Base-by-base conservation (phyloP, 1,140 invertebrate species). In the Galendromus occidentalis region DNA sequence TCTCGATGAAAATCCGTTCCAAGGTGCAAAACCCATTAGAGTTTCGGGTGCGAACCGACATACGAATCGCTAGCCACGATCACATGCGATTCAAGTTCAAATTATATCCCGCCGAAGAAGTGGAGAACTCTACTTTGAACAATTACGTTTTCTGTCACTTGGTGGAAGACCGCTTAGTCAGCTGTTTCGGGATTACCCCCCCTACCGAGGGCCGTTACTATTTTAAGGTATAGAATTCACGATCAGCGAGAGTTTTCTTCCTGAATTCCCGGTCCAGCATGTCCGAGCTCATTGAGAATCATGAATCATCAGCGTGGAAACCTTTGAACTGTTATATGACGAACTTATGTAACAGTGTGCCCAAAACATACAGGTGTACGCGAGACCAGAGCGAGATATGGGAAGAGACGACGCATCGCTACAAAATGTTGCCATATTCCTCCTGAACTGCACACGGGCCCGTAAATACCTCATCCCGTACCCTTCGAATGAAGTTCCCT, bases 131-230 rank as follows among this genome's bases (percentile, higher is more conserved):
- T 17, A 66, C 69, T 14, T 67, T 74, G 12, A 76, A 76, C 66
- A 68, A 72, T 41, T 72, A 73, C 65, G 75, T 75, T 7, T 75
- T 76, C 67, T 76, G 74, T 66, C 72, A 73, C 30, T 63, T 76
- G 47, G 74, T 73, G 66, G 74, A 72, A n/a, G 69, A 72, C 14
- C 69, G 73, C 17, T 64, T 71, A 0, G 66, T 72, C 1, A 73
- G 68, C 6, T 74, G 71, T 9, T 76, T 76, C 67, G 65, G 68
- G 7, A 67, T 76, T n/a, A 45, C 65, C n/a, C 74, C 75, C 0
- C 73, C 74, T 1, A 45, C 69, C 18, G 67, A 69, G 25, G 73
- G 71, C 9, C 51, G 67, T 44, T 75, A 74, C 64, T 69, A 70
- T 64, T 70, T 75, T 22, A 75, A 75, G 67, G 70, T 76, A 25